Evolutionary conservation across 2,113 vertebrate species (phyloP).

Genomic region (Pica pica): DNA sequence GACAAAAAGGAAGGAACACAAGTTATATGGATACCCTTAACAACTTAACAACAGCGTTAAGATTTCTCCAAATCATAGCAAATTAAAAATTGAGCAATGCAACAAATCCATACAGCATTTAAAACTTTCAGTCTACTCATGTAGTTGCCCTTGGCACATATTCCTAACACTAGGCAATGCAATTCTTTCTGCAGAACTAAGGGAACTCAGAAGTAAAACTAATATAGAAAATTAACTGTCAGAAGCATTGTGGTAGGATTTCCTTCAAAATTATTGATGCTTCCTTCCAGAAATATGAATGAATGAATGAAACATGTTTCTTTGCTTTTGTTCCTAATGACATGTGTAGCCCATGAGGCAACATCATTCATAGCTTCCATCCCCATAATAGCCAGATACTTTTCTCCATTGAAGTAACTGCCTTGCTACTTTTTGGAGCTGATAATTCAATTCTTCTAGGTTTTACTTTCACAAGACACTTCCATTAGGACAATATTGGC

Average conservation of each 20-base stretch:
- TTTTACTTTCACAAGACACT: background rate
- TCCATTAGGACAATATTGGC: background rate
- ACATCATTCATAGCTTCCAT: background rate
- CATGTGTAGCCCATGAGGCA: background rate
- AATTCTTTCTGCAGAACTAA: background rate
- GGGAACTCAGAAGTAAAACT: background rate
- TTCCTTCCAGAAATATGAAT: background rate
- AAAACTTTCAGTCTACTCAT: background rate
- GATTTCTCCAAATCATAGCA: background rate
- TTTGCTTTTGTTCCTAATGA: background rate
- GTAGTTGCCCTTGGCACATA: background rate
- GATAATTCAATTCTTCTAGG: constrained; percentile 7
- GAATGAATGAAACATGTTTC: background rate
- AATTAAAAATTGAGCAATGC: background rate
- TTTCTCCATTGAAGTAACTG: background rate
- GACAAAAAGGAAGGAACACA: background rate
- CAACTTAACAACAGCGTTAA: background rate
- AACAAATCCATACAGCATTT: background rate
- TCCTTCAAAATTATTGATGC: background rate
- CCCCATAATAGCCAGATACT: background rate
- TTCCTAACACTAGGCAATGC: background rate
- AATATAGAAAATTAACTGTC: background rate
- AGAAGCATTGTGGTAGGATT: background rate
- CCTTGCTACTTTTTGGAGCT: background rate
- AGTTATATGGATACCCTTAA: background rate